Conservation (phyloP, 2,113 vertebrate species). For the Erpornis zantholeuca region DNA sequence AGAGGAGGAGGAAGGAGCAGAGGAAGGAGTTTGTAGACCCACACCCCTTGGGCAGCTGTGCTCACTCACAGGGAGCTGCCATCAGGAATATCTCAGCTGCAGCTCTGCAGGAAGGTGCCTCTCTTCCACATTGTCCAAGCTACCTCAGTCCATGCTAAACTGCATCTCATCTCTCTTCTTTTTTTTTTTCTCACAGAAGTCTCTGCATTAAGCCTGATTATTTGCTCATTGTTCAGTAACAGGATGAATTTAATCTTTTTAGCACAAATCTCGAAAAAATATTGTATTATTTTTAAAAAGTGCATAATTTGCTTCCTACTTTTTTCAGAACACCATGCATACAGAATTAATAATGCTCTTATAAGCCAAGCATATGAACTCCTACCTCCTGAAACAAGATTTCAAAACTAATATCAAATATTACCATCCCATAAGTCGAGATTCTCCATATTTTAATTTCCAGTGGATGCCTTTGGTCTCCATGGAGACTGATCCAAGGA, state of each 20-base stretch:
- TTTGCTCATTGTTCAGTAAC: neutral
- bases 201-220: neutral
- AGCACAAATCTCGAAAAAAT: neutral
- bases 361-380: constrained; percentile 14
- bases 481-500: constrained; percentile 68
- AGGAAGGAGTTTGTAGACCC: neutral
- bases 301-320: neutral
- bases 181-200: neutral
- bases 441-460: constrained; percentile 59
- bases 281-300: neutral
- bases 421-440: neutral
- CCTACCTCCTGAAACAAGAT: neutral
- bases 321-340: constrained; percentile 1
- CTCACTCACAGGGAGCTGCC: neutral
- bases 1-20: neutral
- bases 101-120: neutral
- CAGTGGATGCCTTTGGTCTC: constrained; percentile 47
- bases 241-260: neutral
- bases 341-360: neutral
- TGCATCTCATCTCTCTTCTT: neutral
- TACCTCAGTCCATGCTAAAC: neutral
- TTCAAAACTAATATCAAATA: neutral
- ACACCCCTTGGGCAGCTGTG: neutral
- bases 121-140: neutral
- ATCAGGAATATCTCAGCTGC: rapidly evolving